Evolutionary conservation across 2,797 vertebrate genomes (phyloP), one percentile per base, ranked within the genome.

Genomic region (Phalanger gymnotis): DNA sequence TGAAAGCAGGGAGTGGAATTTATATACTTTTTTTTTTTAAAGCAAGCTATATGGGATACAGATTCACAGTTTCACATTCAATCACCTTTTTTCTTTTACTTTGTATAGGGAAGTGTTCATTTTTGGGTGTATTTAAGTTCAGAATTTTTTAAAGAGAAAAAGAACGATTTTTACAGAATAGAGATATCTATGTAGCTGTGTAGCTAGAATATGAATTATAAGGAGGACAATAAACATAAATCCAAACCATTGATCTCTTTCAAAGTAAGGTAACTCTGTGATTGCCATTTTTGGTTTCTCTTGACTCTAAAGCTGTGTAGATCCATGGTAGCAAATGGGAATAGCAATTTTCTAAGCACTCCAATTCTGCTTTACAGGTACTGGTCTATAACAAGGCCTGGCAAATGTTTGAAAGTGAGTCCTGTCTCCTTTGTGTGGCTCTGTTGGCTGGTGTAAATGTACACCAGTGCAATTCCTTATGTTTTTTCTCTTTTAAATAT

Each of bases 341-440:
- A 66, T 81, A 94, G 54, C 92, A 54, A 90, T 92, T 34, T 66
- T 81, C 27, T 56, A 40, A 89, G 61, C 57, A 81, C 92, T 92
- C 91, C 56, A 12, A 31, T 92, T 95, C 28, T 66, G 92, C 25
- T 54, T 34, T 66, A 31, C 73, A 91, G 55, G 47, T 66, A 31
- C 73, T 92, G 55, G 47, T 91, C 58, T 81, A 51, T 87, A 47
- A 53, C 40, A 95, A 27, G 56, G 54, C 54, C 61, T 92, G 87
- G 92, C 87, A 56, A 73, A 55, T 47, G 13, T 53, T 89, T 54
- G 34, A 66, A 40, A 51, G 90, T 91, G 87, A 53, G 61, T 91
- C 93, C 52, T 87, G 30, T 11, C 52, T 92, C 54, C 31, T 53
- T 92, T 73, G 87, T 93, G 73, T 51, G 19, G 2, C n/a, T 90